Base-by-base conservation (phyloP, 1,140 invertebrate species). In the Aleiodes sp. region DNA sequence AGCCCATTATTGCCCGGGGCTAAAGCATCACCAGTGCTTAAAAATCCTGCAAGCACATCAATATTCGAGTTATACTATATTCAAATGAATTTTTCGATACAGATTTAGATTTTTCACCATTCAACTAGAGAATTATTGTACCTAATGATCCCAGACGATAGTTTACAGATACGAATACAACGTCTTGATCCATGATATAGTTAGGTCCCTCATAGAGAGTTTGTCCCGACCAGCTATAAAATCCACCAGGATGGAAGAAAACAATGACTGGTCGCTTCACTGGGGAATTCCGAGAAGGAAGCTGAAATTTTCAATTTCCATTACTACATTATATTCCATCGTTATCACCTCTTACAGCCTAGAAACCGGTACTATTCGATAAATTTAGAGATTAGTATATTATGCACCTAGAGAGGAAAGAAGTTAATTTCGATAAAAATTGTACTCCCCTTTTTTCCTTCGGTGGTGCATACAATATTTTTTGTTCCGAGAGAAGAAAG, bases 1-100 rank as follows among this genome's bases (percentile, higher is more conserved):
- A 94, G 81, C 0, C 92, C 93, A 79, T 90, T 89, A 76, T 94
- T 94, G 9, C 93, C 93, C 0, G 91, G 88, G 0, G 89, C 88
- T 39, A 87, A 77, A 9, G 86, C 82, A 64, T 91, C 90, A 4
- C 90, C 91, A 0, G 89, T 91, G 70, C 89, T 90, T 31, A 93
- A 79, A 70, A 91, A 93, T 12, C 92, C 89, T 59, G 10, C 0
- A 31, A 59, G 9, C 4, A 33, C 4, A 33, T n/a, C n/a, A n/a
- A 33, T 7, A 0, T 0, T 33, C 31, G 4, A 33, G 9, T 33
- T 33, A n/a, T n/a, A n/a, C n/a, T n/a, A n/a, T n/a, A 33, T 33
- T 33, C 31, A 28, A 59, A 59, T 31, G 12, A 59, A 28, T 12
- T 14, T 59, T 59, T 31, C 4, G 10, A 24, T 24, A 52, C 3